These are phyloP conservation scores for Hydropsyche tenuis DNA, from an alignment of 1,140 invertebrate species.

Conservation along the genomic window DNA sequence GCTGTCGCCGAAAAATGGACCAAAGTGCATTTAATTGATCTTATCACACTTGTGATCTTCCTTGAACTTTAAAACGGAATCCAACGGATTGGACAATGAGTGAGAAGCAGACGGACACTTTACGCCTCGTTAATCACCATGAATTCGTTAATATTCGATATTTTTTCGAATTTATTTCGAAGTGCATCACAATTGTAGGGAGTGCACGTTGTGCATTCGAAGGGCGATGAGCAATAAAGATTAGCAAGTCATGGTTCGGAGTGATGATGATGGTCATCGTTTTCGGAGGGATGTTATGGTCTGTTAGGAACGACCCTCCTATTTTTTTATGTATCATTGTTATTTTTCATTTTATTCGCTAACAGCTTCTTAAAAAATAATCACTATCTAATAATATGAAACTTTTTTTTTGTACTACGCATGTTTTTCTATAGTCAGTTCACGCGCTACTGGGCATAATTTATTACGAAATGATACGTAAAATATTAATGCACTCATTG, in stretches of 20 bases:
- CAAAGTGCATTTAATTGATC: conserved; percentile 34
- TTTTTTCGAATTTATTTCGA: background rate
- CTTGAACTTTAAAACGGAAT: conserved; percentile 31
- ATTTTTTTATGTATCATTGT: background rate
- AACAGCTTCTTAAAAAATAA: background rate
- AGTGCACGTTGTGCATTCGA: background rate
- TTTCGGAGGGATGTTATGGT: conserved; percentile 20
- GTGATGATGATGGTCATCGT: conserved; percentile 25
- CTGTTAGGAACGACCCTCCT: background rate
- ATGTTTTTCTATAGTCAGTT: conserved; percentile 1
- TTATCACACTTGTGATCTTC: conserved; percentile 13
- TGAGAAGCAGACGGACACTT: no score
- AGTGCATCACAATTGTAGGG: background rate
- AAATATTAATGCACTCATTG: conserved; percentile 1
- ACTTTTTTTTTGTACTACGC: background rate
- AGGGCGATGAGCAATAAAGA: conserved; percentile 34
- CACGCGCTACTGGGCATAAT: background rate
- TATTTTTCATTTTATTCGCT: conserved; percentile 3
- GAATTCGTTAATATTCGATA: no score
- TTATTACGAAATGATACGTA: background rate
- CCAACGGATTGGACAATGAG: background rate
- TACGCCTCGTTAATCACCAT: no score
- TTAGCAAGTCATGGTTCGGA: conserved; percentile 8
- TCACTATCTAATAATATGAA: background rate
- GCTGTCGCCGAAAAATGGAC: conserved; percentile 23